Conservation (phyloP, 2,113 vertebrate species). For the Budorcas taxicolor region DNA sequence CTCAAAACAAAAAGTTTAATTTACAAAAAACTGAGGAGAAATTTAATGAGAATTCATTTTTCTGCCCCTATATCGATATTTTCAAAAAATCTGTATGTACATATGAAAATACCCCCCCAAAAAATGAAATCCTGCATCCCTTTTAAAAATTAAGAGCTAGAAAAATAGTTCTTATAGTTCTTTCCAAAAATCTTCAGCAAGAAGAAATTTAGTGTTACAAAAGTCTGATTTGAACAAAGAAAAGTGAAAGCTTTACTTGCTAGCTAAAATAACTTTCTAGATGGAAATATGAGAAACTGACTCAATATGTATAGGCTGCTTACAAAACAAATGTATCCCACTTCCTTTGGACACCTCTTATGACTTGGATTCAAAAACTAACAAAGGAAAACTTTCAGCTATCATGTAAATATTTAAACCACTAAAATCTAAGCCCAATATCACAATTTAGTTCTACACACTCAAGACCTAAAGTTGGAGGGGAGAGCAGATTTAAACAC, state of each 20-base stretch:
- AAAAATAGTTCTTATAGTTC: not conserved
- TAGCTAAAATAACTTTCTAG: conserved; percentile 16
- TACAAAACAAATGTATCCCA: not conserved
- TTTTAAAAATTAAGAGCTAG: conserved; percentile 30
- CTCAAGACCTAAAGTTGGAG: not conserved
- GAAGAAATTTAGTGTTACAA: not conserved
- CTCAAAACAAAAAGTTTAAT: not conserved
- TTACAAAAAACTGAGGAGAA: conserved; percentile 6
- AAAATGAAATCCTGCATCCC: conserved; percentile 5
- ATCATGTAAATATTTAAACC: conserved; percentile 14
- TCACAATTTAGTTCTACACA: conserved; percentile 9
- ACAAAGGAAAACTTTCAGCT: not conserved
- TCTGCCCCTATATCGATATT: not conserved
- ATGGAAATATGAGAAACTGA: conserved; percentile 10
- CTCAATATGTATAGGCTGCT: not conserved
- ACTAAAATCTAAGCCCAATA: conserved; percentile 39
- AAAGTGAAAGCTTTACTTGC: conserved; percentile 24
- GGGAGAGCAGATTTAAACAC: not conserved
- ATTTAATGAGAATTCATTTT: conserved; percentile 36
- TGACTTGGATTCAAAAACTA: conserved; percentile 34
- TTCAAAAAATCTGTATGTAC: not conserved
- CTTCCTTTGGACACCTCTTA: not conserved
- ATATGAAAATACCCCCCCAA: not conserved
- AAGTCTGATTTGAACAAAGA: not conserved
- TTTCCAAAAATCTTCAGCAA: conserved; percentile 13